A percentile compares a stretch with the other conserved stretches of the same genome.
phyloP scores from a whole-genome alignment of 2,888 invertebrate genomes.

The Thymelicus sylvestris region DNA sequence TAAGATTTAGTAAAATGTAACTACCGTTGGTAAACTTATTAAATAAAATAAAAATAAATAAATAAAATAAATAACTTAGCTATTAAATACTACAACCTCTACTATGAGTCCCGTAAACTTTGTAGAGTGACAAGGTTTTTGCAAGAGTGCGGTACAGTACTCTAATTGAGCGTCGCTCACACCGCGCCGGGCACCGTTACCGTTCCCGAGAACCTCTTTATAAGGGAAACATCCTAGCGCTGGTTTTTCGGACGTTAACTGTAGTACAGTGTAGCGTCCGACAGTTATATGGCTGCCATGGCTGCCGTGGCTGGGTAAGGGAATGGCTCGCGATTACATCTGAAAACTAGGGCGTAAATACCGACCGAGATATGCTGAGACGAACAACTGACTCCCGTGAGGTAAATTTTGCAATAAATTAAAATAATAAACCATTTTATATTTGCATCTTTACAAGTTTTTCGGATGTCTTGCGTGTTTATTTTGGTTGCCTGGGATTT shows the following conservation, averaged over 20 bases:
- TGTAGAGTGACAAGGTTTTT: slow-evolving; percentile 40
- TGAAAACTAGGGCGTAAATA: slow-evolving; percentile 5
- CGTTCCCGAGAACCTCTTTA: slow-evolving; percentile 57
- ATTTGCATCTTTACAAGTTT: too few species aligned
- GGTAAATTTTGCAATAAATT: too few species aligned
- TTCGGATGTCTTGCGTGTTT: too few species aligned
- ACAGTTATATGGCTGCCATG: slow-evolving; percentile 44
- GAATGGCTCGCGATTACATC: slow-evolving; percentile 16
- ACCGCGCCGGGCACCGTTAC: slow-evolving; percentile 53
- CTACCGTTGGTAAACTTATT: too few species aligned
- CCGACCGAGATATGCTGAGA: background rate
- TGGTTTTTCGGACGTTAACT: slow-evolving; percentile 55
- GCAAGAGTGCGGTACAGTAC: slow-evolving; percentile 32
- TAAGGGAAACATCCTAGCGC: slow-evolving; percentile 51
- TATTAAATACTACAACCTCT: background rate
- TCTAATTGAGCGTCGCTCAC: slow-evolving; percentile 53
- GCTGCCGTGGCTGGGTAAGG: slow-evolving; percentile 31
- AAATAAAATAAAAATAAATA: too few species aligned
- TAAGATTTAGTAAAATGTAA: too few species aligned
- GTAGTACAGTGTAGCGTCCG: slow-evolving; percentile 46
- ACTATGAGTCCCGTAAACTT: slow-evolving; percentile 9
- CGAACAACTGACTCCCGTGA: too few species aligned
- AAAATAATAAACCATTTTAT: too few species aligned
- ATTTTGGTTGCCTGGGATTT: too few species aligned
- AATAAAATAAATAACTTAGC: too few species aligned